Evolutionary conservation across 2,797 vertebrate genomes (phyloP).

Genomic region (Delichon dasypus): DNA sequence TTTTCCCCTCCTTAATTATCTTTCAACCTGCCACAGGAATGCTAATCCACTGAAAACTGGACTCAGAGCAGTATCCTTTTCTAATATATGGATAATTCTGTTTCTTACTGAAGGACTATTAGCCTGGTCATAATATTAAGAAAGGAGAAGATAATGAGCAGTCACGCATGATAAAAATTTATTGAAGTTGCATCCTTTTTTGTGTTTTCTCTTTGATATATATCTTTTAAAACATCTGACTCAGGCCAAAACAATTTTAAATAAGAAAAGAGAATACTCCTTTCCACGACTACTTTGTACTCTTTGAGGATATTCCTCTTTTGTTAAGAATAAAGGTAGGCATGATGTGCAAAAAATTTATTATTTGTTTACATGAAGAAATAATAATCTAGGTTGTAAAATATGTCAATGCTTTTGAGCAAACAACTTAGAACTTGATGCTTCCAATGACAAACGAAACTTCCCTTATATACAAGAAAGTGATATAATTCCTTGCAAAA

Average conservation of each 20-base stretch:
- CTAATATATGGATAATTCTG: background rate
- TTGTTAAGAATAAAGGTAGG: background rate
- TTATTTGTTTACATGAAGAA: background rate
- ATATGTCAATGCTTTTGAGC: background rate
- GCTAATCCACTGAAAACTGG: background rate
- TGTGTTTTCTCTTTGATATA: background rate
- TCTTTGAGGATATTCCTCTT: background rate
- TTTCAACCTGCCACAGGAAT: background rate
- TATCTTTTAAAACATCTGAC: background rate
- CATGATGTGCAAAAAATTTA: background rate
- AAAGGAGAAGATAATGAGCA: background rate
- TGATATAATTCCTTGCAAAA: background rate
- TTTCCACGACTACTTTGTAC: background rate
- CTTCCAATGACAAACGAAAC: background rate
- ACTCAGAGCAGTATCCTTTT: background rate
- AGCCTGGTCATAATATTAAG: background rate
- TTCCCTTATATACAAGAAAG: background rate
- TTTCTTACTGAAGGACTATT: background rate
- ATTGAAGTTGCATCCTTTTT: background rate
- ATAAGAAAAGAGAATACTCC: background rate
- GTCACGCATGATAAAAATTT: background rate
- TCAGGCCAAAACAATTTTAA: background rate
- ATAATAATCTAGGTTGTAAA: background rate
- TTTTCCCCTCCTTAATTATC: background rate
- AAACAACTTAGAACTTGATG: background rate